These are phyloP conservation scores for Lasioglossum figueresi DNA, from an alignment of 2,888 invertebrate species.

Conservation along the genomic window DNA sequence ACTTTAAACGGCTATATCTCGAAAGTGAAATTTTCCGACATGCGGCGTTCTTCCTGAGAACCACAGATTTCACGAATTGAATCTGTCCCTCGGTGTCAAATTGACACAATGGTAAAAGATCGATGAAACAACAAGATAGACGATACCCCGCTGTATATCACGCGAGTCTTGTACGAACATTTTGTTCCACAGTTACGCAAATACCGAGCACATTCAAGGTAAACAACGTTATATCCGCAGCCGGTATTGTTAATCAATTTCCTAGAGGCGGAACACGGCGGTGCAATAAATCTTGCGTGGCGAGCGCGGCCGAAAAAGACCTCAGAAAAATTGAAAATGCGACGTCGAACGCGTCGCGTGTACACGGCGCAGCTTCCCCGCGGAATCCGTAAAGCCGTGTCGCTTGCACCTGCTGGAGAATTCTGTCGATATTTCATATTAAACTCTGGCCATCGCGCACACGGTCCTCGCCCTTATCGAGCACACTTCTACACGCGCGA, in stretches of 20 bases:
- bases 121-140: too few relatives aligned
- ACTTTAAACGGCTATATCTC: too few relatives aligned
- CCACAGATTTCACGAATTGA: too few relatives aligned
- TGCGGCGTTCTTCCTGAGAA: too few relatives aligned
- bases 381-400: constrained; percentile 64
- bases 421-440: constrained; percentile 73
- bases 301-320: not conserved
- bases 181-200: not conserved
- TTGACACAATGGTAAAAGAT: too few relatives aligned
- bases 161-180: not conserved
- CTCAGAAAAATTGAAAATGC: constrained; percentile 35
- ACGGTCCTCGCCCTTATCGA: constrained; percentile 15
- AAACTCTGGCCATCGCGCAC: constrained; percentile 32
- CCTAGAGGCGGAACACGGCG: not conserved
- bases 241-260: not conserved
- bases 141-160: not conserved
- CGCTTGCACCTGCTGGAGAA: constrained; percentile 70
- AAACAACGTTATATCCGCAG: not conserved
- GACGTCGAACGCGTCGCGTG: constrained; percentile 8
- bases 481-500: not conserved
- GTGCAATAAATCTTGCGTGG: constrained; percentile 25
- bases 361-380: constrained; percentile 33
- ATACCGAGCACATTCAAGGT: not conserved
- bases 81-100: too few relatives aligned
- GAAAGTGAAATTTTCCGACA: too few relatives aligned